A percentile compares a stretch with the other conserved stretches of the same genome.
These are phyloP conservation scores for Sarcophaga caerulescens DNA, from an alignment of 2,888 invertebrate species.

Conservation along the genomic window DNA sequence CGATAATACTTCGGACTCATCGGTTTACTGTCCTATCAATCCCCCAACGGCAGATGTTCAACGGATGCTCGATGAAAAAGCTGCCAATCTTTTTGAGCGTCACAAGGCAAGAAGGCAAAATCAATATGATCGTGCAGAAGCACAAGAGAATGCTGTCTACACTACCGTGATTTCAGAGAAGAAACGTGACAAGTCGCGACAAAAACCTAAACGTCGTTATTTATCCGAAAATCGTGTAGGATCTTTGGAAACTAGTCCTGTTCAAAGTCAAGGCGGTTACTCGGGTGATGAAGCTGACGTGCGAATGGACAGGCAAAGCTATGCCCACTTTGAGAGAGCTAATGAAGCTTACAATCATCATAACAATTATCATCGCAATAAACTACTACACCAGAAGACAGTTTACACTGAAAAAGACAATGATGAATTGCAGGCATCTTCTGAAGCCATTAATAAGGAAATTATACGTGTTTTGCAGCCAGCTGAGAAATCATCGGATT, in stretches of 20 bases:
- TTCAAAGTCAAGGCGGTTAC: constrained; percentile 70
- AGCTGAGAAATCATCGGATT: constrained; percentile 79
- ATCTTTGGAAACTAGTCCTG: constrained; percentile 78
- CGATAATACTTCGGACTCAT: constrained; percentile 81
- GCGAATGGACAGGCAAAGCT: constrained; percentile 73
- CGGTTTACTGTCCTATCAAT: constrained; percentile 80
- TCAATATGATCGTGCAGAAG: constrained; percentile 77
- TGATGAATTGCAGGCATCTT: constrained; percentile 63
- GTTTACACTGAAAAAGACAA: constrained; percentile 73
- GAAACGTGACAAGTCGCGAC: constrained; percentile 75
- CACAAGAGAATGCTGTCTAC: constrained; percentile 77
- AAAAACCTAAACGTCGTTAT: constrained; percentile 78
- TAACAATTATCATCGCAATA: constrained; percentile 79
- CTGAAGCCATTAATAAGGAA: constrained; percentile 79
- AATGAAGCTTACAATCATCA: constrained; percentile 80
- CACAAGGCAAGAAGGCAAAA: constrained; percentile 75
- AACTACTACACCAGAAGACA: constrained; percentile 76
- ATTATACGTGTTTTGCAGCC: constrained; percentile 76
- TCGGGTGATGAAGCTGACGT: constrained; percentile 76
- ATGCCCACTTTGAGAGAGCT: constrained; percentile 76
- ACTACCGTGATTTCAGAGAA: constrained; percentile 77
- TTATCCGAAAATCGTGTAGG: constrained; percentile 80
- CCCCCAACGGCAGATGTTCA: constrained; percentile 79
- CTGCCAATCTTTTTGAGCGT: constrained; percentile 77
- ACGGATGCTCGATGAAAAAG: constrained; percentile 79